Evolutionary conservation across 2,888 invertebrate species (phyloP).

Genomic region (Melinopterus prodromus): DNA sequence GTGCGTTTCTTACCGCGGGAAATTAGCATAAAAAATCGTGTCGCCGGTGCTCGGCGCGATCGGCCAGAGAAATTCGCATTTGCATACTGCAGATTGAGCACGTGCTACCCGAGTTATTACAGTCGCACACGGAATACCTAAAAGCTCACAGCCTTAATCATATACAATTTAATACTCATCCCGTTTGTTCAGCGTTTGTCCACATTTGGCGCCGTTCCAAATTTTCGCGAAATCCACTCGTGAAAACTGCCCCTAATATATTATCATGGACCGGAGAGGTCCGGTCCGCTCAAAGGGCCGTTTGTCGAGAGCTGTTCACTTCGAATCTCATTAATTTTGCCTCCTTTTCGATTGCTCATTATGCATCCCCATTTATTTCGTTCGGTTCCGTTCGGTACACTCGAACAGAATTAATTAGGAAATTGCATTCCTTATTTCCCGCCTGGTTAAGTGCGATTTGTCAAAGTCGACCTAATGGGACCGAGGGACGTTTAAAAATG

Average conservation of each 20-base stretch:
- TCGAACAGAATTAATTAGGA: background rate
- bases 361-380: background rate
- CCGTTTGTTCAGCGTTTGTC: background rate
- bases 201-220: background rate
- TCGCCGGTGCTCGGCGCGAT: background rate
- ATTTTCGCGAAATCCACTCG: too few relatives aligned
- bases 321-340: background rate
- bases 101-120: slow-evolving; percentile 4
- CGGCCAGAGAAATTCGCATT: background rate
- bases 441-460: background rate
- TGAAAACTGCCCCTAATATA: background rate
- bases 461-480: background rate
- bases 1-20: background rate
- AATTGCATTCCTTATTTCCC: background rate
- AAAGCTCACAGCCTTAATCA: background rate
- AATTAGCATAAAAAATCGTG: background rate
- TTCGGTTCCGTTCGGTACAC: background rate
- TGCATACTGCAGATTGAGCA: background rate
- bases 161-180: background rate
- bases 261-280: background rate
- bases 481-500: background rate
- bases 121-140: background rate
- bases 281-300: background rate
- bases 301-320: background rate
- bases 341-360: background rate